Base-by-base conservation (phyloP, 2,888 invertebrate species). In the Cephus pulcher region DNA sequence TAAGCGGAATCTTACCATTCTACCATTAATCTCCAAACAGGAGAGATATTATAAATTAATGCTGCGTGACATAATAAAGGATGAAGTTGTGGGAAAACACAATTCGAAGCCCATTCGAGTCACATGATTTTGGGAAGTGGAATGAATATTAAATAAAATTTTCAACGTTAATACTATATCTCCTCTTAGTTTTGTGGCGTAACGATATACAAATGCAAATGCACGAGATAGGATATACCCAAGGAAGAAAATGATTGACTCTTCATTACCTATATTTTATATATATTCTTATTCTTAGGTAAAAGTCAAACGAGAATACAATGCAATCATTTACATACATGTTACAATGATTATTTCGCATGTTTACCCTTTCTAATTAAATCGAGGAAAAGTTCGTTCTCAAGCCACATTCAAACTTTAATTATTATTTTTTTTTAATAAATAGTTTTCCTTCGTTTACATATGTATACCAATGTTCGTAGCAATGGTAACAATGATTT, bases 281-380 rank as follows among this genome's bases (percentile, higher is more conserved):
- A 23, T 56, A 56, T 56, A 87, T 87, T 84, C 82, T 84, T 85
- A 86, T 84, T 82, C 80, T 82, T 86, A 84, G 82, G 79, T 84
- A 84, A 85, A 83, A 84, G 84, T 86, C 86, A 88, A 87, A 87
- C 85, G 83, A 87, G 83, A 85, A 85, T 88, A 88, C 86, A 87
- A 86, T 81, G 84, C 85, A 87, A 85, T 85, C 84, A 84, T 88
- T 84, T 87, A 86, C 82, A 83, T 78, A 81, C 80, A 83, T 87
- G 86, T 80, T 87, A 88, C 84, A 86, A 85, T 85, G 81, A 84
- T 86, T 87, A 85, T 75, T 84, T 81, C 78, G 76, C 80, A 84
- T 74, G 78, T 82, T 79, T 74, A 70, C 76, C 30, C 34, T 69
- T 74, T 56, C 34, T 56, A 34, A 35, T 34, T 75, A 76, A 76